Evolutionary conservation across 2,888 invertebrate species (phyloP).

Genomic region (Andrena bicolor): DNA sequence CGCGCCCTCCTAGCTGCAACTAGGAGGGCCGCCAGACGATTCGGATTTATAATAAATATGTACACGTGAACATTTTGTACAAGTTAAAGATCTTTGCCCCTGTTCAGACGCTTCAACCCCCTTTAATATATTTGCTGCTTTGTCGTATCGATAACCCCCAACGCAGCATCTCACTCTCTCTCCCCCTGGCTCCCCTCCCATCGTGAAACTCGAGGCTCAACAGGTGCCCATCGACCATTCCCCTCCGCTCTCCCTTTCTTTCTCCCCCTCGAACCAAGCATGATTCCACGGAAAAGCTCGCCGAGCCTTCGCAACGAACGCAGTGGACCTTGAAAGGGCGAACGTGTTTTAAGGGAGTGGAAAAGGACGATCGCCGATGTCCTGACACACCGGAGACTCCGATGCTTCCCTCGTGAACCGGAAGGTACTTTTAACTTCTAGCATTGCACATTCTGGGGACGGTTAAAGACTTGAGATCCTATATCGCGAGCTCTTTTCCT

Average conservation of each 20-base stretch:
- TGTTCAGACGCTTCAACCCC: neutral
- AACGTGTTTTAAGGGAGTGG: neutral
- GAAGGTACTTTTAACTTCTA: slow-evolving; percentile 64
- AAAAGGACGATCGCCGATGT: neutral
- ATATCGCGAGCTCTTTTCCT: slow-evolving; percentile 16
- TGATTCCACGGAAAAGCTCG: slow-evolving; percentile 42
- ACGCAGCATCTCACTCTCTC: neutral
- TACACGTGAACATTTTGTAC: slow-evolving; percentile 81
- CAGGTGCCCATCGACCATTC: slow-evolving; percentile 15
- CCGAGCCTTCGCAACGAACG: slow-evolving; percentile 55
- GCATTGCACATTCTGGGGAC: slow-evolving; percentile 70
- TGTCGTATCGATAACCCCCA: slow-evolving; percentile 28
- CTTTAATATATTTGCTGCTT: slow-evolving; percentile 27
- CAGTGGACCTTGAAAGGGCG: slow-evolving; percentile 16
- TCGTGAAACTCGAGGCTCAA: slow-evolving; percentile 31
- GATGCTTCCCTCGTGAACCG: slow-evolving; percentile 3
- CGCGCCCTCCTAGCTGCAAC: slow-evolving; percentile 9
- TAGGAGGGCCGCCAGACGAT: slow-evolving; percentile 22
- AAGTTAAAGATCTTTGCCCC: slow-evolving; percentile 63
- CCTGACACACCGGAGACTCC: neutral
- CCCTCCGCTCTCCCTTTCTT: neutral
- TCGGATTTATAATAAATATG: slow-evolving; percentile 74
- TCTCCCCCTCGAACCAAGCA: slow-evolving; percentile 9
- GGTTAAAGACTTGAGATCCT: slow-evolving; percentile 61
- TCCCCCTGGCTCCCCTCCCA: neutral